Percentiles rank a stretch among this genome's conserved stretches.
These are phyloP conservation scores for Endotricha flammealis DNA, from an alignment of 2,888 invertebrate genomes.

Conservation along the genomic window DNA sequence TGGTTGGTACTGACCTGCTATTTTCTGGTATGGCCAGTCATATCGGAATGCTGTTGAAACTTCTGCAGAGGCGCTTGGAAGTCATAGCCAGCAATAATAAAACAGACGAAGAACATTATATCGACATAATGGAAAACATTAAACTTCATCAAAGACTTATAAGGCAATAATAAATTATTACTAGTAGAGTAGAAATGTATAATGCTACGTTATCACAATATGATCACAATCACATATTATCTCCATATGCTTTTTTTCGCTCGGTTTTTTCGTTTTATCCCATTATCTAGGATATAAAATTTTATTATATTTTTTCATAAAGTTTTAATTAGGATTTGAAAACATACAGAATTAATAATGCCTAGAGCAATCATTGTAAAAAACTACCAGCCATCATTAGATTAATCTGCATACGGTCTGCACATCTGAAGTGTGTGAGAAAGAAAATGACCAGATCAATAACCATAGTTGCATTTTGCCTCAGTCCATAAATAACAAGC, in stretches of 20 bases:
- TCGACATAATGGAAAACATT: constrained; percentile 50
- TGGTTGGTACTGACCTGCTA: constrained; percentile 60
- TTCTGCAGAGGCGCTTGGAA: constrained; percentile 52
- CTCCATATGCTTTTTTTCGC: too few relatives aligned
- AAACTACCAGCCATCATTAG: too few relatives aligned
- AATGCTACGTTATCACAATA: too few relatives aligned
- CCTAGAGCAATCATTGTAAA: too few relatives aligned
- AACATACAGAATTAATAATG: too few relatives aligned
- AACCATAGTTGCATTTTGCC: background rate
- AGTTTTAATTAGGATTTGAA: too few relatives aligned
- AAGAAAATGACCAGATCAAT: background rate
- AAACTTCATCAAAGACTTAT: constrained; percentile 65
- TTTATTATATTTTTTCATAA: too few relatives aligned
- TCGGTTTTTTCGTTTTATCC: too few relatives aligned
- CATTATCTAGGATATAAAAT: too few relatives aligned
- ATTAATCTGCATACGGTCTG: background rate
- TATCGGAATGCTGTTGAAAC: constrained; percentile 50
- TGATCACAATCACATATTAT: too few relatives aligned
- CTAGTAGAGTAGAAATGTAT: too few relatives aligned
- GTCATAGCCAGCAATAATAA: constrained; percentile 32
- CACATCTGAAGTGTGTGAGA: background rate
- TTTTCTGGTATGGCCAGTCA: constrained; percentile 68
- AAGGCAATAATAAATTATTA: too few relatives aligned
- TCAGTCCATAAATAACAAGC: background rate
- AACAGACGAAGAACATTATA: constrained; percentile 45